Evolutionary conservation across 2,888 invertebrate genomes (phyloP).

Genomic region (Merodon equestris): DNA sequence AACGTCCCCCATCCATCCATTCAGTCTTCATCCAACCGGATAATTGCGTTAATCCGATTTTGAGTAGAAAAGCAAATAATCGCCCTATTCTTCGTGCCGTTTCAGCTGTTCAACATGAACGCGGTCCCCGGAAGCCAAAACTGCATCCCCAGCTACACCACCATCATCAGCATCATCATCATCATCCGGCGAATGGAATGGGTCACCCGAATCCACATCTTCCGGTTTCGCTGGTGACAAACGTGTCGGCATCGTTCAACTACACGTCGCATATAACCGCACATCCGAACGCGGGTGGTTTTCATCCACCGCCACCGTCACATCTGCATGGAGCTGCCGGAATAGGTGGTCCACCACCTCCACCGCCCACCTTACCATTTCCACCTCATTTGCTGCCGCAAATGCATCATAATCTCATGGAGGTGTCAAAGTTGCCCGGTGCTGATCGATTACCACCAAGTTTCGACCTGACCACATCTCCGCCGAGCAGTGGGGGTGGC

Average conservation of each 20-base stretch:
- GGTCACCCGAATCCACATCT: constrained; percentile 73
- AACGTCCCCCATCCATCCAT: not conserved
- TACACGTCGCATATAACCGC: constrained; percentile 78
- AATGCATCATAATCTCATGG: constrained; percentile 77
- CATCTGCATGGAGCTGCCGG: constrained; percentile 71
- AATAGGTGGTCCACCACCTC: constrained; percentile 69
- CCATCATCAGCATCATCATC: constrained; percentile 75
- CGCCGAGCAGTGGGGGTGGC: constrained; percentile 64
- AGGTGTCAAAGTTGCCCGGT: constrained; percentile 76
- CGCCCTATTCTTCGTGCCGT: constrained; percentile 52
- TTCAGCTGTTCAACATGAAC: constrained; percentile 97
- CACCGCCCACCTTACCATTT: constrained; percentile 76
- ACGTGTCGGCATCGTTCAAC: constrained; percentile 79
- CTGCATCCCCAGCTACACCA: constrained; percentile 81
- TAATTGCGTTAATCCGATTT: constrained; percentile 78
- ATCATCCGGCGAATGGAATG: constrained; percentile 72
- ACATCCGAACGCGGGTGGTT: constrained; percentile 72
- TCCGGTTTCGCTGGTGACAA: constrained; percentile 78
- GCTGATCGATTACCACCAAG: constrained; percentile 56
- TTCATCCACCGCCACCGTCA: constrained; percentile 71
- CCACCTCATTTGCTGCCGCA: constrained; percentile 74
- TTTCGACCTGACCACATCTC: constrained; percentile 69
- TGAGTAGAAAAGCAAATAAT: constrained; percentile 77
- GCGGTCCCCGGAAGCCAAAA: constrained; percentile 96
- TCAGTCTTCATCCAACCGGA: constrained; percentile 73